Conservation (phyloP, 1,140 invertebrate species). For the Carcinoscorpius rotundicauda region DNA sequence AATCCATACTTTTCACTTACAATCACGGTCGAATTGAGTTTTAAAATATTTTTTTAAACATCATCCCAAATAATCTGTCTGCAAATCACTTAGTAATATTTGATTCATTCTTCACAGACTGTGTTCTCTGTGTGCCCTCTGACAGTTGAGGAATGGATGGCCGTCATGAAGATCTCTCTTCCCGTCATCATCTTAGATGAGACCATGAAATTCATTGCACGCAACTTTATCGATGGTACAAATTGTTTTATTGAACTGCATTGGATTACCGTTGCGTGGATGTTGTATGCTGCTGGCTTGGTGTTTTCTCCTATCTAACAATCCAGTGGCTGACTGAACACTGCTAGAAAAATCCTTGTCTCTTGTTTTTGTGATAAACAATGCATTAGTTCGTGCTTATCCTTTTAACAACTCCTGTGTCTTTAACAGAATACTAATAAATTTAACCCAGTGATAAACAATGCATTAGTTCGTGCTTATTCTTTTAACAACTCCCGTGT, state of each 20-base stretch:
- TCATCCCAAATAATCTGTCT: neutral
- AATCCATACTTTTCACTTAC: slow-evolving; percentile 21
- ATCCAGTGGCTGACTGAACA: no score
- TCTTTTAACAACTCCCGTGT: no score
- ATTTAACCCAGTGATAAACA: no score
- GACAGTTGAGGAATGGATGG: slow-evolving; percentile 87
- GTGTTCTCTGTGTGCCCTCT: slow-evolving; percentile 99
- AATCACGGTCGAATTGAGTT: slow-evolving; percentile 20
- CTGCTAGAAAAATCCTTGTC: no score
- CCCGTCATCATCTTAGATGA: slow-evolving; percentile 98
- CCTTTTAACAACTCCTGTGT: no score
- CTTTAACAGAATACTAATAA: no score
- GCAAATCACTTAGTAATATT: no score
- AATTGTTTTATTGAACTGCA: slow-evolving; percentile 20
- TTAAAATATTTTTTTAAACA: neutral
- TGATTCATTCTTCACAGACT: slow-evolving; percentile 47
- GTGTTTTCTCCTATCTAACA: slow-evolving; percentile 24
- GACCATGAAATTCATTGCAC: slow-evolving; percentile 95
- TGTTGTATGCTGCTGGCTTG: slow-evolving; percentile 26
- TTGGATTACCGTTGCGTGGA: slow-evolving; percentile 26
- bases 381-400: no score
- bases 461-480: no score
- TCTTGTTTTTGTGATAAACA: no score
- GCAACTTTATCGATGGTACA: slow-evolving; percentile 86
- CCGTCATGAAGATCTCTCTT: slow-evolving; percentile 98